A percentile compares a stretch with the other conserved stretches of the same genome.
Conservation (phyloP, 2,113 vertebrate genomes). For the Gymnobelideus leadbeateri region DNA sequence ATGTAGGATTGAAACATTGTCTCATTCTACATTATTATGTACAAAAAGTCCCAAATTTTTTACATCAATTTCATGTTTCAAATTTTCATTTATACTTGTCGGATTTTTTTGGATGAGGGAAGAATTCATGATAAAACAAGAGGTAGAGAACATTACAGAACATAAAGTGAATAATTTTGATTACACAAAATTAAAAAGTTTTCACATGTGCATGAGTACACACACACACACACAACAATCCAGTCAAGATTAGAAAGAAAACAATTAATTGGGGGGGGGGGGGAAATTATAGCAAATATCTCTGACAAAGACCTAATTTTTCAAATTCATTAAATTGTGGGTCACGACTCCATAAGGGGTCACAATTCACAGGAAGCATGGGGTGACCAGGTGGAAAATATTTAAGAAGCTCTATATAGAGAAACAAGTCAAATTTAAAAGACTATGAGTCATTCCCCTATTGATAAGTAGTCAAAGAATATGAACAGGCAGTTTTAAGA, state of each 20-base stretch:
- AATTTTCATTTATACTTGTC: background rate
- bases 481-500: background rate
- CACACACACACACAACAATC: too few relatives aligned
- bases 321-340: too few relatives aligned
- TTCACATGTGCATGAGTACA: background rate
- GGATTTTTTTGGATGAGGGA: background rate
- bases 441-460: background rate
- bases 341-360: too few relatives aligned
- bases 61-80: background rate
- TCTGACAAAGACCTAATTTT: background rate
- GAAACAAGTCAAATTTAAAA: background rate
- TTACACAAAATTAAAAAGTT: background rate
- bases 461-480: background rate
- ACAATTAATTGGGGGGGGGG: too few relatives aligned
- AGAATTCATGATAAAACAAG: background rate
- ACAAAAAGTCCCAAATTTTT: background rate
- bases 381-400: too few relatives aligned
- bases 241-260: background rate
- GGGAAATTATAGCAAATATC: too few relatives aligned
- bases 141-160: background rate
- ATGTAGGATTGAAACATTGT: background rate
- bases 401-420: background rate
- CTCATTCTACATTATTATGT: background rate
- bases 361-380: too few relatives aligned
- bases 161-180: background rate